Conservation (phyloP, 2,113 vertebrate species). For the Danio rerio region DNA sequence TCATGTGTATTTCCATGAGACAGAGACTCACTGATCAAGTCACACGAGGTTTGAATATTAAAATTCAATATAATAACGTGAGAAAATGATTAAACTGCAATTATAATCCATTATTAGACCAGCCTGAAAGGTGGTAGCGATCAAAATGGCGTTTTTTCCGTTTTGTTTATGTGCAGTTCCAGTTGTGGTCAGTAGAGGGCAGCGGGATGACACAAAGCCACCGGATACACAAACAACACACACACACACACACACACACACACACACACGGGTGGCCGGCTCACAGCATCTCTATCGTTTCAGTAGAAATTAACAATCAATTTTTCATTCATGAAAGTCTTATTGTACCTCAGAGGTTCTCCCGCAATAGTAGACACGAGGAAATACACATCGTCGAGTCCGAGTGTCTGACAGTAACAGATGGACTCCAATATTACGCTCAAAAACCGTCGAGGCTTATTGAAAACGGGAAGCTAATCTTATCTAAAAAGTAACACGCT, state of each 20-base stretch:
- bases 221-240: neutral
- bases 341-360: slow-evolving; percentile 44
- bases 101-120: neutral
- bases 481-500: slow-evolving; percentile 55
- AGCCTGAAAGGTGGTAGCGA: neutral
- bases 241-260: neutral
- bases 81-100: neutral
- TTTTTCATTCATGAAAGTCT: slow-evolving; percentile 54
- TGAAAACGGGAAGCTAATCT: slow-evolving; percentile 58
- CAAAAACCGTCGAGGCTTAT: slow-evolving; percentile 53
- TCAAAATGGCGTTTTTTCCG: slow-evolving; percentile 1
- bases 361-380: slow-evolving; percentile 33
- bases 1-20: neutral
- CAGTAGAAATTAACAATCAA: slow-evolving; percentile 48
- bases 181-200: slow-evolving; percentile 71
- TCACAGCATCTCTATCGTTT: slow-evolving; percentile 28
- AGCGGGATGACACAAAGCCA: slow-evolving; percentile 59
- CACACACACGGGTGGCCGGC: neutral
- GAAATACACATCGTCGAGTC: slow-evolving; percentile 48
- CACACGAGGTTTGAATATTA: neutral
- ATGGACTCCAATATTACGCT: slow-evolving; percentile 58
- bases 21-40: neutral
- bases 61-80: neutral
- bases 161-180: slow-evolving; percentile 65
- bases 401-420: slow-evolving; percentile 53